A percentile compares a stretch with the other conserved stretches of the same genome.
Conservation (phyloP, 1,140 invertebrate genomes). For the Monomorium pharaonis region DNA sequence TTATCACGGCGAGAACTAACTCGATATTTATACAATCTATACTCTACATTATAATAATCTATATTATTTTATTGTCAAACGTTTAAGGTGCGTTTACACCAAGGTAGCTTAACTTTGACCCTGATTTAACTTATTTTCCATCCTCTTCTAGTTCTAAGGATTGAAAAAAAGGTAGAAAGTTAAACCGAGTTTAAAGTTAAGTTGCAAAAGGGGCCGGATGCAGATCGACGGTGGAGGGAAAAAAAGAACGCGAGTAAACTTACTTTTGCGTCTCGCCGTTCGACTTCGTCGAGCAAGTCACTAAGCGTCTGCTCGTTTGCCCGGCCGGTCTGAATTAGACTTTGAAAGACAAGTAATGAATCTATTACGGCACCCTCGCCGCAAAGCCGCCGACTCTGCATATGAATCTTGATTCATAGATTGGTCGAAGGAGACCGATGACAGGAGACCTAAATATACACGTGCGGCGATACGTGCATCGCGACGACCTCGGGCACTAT, state of each 20-base stretch:
- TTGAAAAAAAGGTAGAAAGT: too few species aligned
- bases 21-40: too few species aligned
- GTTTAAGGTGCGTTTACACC: background rate
- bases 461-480: conserved; percentile 29
- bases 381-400: background rate
- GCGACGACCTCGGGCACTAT: conserved; percentile 52
- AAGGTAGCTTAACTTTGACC: too few species aligned
- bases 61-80: background rate
- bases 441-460: conserved; percentile 74
- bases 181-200: too few species aligned
- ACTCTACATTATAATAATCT: background rate
- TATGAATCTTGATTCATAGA: conserved; percentile 27
- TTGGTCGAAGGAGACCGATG: conserved; percentile 63
- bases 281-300: background rate
- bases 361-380: background rate
- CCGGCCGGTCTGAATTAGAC: background rate
- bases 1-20: too few species aligned
- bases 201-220: background rate
- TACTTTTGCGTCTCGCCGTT: background rate
- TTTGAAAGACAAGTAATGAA: background rate
- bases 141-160: too few species aligned
- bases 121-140: too few species aligned
- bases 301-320: background rate
- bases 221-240: background rate
- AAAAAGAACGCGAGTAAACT: background rate